Evolutionary conservation across 2,888 invertebrate species (phyloP).

Genomic region (Aleiodes leptofemur): DNA sequence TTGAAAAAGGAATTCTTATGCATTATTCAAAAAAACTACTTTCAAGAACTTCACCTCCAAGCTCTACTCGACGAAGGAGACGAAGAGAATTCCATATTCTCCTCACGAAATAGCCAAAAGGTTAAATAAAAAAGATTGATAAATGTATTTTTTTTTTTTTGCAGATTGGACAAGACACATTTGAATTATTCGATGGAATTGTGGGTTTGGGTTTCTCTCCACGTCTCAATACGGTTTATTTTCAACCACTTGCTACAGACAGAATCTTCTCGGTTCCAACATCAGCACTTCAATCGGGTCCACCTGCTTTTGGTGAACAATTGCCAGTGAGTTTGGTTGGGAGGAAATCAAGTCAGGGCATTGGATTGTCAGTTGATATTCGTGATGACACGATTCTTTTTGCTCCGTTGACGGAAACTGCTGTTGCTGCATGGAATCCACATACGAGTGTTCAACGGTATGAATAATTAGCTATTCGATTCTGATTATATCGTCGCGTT

Average conservation of each 20-base stretch:
- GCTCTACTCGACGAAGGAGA: too few species aligned
- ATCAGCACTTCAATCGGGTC: slow-evolving; percentile 84
- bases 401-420: slow-evolving; percentile 87
- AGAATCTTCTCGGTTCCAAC: slow-evolving; percentile 88
- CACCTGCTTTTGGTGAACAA: slow-evolving; percentile 82
- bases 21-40: not conserved
- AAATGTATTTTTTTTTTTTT: slow-evolving; percentile 25
- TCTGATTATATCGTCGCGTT: too few species aligned
- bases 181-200: slow-evolving; percentile 85
- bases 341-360: slow-evolving; percentile 89
- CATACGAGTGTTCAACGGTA: slow-evolving; percentile 84
- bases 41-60: too few species aligned
- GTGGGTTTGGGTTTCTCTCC: slow-evolving; percentile 84
- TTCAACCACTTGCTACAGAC: slow-evolving; percentile 85
- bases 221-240: slow-evolving; percentile 80
- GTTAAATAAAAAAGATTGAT: too few species aligned
- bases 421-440: slow-evolving; percentile 88
- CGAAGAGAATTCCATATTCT: too few species aligned
- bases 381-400: slow-evolving; percentile 86
- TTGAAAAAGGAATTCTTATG: not conserved
- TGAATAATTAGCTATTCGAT: slow-evolving; percentile 50
- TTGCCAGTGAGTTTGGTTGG: slow-evolving; percentile 87
- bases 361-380: slow-evolving; percentile 84
- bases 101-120: too few species aligned
- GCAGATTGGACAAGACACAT: slow-evolving; percentile 81